These are phyloP conservation scores for Tachysurus fulvidraco DNA, from an alignment of 2,113 vertebrate genomes.

Conservation along the genomic window DNA sequence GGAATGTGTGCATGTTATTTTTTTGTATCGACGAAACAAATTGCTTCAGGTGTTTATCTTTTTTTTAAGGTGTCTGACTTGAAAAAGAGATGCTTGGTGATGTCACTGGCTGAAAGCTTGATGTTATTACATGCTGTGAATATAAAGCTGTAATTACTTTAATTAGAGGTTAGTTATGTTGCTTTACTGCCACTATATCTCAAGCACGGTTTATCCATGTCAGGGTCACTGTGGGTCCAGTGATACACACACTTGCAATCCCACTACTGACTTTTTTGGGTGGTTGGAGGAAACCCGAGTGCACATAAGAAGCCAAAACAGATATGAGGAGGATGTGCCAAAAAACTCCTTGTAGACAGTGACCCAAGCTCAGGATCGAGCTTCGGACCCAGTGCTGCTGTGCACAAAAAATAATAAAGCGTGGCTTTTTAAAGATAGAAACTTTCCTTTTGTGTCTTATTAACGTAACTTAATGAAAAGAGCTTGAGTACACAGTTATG, in stretches of 20 bases:
- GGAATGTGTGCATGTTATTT: background rate
- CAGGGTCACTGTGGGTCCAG: background rate
- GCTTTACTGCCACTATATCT: background rate
- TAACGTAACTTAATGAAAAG: background rate
- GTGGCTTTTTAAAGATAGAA: background rate
- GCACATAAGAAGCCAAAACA: background rate
- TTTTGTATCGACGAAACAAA: background rate
- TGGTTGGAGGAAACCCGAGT: background rate
- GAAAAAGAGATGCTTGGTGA: background rate
- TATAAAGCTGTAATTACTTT: background rate
- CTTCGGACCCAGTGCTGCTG: background rate
- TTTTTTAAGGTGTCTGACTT: background rate
- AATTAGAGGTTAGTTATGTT: background rate
- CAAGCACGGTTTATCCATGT: background rate
- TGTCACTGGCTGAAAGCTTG: background rate
- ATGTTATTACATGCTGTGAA: background rate
- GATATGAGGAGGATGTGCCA: background rate
- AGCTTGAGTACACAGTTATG: background rate
- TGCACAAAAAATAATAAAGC: background rate
- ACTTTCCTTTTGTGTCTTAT: background rate
- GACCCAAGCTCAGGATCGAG: background rate
- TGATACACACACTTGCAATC: background rate
- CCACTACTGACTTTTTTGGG: background rate
- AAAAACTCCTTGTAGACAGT: background rate
- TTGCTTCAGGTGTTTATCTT: background rate